Conservation (phyloP, 1,140 invertebrate genomes). For the Schlechtendalia chinensis region DNA sequence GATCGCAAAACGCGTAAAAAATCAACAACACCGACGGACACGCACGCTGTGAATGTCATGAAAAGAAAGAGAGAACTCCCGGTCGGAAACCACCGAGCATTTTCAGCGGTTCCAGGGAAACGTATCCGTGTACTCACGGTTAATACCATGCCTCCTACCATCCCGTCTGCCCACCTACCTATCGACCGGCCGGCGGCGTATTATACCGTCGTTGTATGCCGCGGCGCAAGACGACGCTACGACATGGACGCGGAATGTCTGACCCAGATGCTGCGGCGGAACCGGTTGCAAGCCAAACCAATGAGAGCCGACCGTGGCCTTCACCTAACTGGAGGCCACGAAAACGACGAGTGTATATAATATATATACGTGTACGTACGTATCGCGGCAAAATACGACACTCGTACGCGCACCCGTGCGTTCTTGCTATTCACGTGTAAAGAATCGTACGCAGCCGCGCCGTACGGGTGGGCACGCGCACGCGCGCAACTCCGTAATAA, state of each 20-base stretch:
- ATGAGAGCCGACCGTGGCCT: conserved; percentile 48
- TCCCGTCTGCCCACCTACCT: too few relatives aligned
- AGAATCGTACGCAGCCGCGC: too few relatives aligned
- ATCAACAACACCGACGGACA: not conserved
- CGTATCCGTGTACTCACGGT: not conserved
- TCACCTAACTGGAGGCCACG: conserved; percentile 48
- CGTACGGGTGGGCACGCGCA: too few relatives aligned
- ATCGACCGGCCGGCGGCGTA: not conserved
- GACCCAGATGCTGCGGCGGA: conserved; percentile 44
- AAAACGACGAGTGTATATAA: not conserved
- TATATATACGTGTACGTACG: not conserved
- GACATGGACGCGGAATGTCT: conserved; percentile 35
- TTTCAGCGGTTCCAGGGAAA: conserved; percentile 30
- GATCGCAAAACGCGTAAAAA: not conserved
- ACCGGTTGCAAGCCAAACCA: conserved; percentile 45
- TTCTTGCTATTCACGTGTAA: not conserved
- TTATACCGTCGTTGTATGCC: conserved; percentile 9
- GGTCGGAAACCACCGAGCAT: not conserved
- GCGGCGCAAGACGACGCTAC: conserved; percentile 6
- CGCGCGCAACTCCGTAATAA: too few relatives aligned
- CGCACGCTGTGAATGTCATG: not conserved
- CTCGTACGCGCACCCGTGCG: not conserved
- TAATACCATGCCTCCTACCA: too few relatives aligned
- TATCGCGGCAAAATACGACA: not conserved
- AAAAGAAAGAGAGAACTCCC: conserved; percentile 15